Base-by-base conservation (phyloP, 2,888 invertebrate genomes). In the Meghimatium bilineatum region DNA sequence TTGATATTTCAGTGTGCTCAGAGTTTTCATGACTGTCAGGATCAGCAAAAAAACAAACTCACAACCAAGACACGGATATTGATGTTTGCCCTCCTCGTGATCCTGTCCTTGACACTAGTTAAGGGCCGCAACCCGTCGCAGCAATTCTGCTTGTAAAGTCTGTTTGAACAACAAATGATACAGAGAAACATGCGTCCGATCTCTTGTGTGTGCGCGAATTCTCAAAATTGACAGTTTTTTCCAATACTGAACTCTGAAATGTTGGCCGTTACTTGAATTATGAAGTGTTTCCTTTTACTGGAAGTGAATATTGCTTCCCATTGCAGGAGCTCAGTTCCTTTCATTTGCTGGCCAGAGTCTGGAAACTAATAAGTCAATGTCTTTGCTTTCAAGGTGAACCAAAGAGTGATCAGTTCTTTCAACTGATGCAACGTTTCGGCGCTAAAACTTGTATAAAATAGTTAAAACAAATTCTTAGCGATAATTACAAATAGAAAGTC, bases 101-200 rank as follows among this genome's bases (percentile, higher is more conserved):
- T 69, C 74, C 81, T 74, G 81, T n/a, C 81, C 81, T 81, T 81
- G 81, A 81, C 81, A 78, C 78, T 77, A 78, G 78, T 63, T 44
- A 66, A 66, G 66, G 78, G 44, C 66, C 44, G 44, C 66, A 66
- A 32, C 78, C 66, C 38, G 78, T 34, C 29, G 32, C 67, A 63
- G 66, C 56, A 78, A 56, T 49, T 78, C 44, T 78, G 66, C 66
- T 49, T 44, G 49, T 78, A 66, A 78, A 78, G 78, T 66, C 38
- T 78, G 78, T 78, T 78, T 78, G 78, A 78, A 63, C 78, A 44
- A 44, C 69, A 69, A 80, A 80, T 80, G 80, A 56, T 71, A 29
- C 71, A 44, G 52, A n/a, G 71, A 80, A 80, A 80, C 60, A 80
- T 34, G 80, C 34, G 52, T 23, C 1, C 34, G 52, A 17, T 34